Base-by-base conservation (phyloP, 1,140 invertebrate species). In the Laupala kohalensis region DNA sequence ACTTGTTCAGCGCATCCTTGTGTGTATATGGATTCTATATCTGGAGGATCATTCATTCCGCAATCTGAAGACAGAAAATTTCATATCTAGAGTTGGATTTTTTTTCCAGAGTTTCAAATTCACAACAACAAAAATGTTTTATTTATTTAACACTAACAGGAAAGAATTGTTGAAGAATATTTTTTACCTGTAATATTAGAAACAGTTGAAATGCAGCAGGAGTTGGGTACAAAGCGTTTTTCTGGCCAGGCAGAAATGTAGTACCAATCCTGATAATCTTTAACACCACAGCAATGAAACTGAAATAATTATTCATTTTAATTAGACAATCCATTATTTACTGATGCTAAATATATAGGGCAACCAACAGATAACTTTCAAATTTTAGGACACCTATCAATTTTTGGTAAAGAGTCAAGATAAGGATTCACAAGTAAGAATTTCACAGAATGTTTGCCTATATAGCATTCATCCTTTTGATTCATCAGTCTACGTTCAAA, bases 231-330 rank as follows among this genome's bases (percentile, higher is more conserved):
- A 75, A 86, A 86, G 70, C 87, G 84, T 72, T 89, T 84, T 24
- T 84, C 82, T 3, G 88, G 88, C 91, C 91, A 93, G 0, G 90
- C 89, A 27, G 86, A 83, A n/a, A 92, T 89, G 75, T 89, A 84
- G 79, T 88, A 92, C 92, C 92, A 95, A 77, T 95, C 92, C 69
- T 87, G 87, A 76, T 92, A 91, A 29, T 88, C 88, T 64, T 87
- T 83, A 0, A 95, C 90, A n/a, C 93, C 93, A 79, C 93, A 95
- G 76, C 93, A 95, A 69, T 89, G 85, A 73, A 94, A 88, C 90
- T 93, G 75, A 72, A 80, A 79, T n/a, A 63, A 63, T 63, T 13
- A 63, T 62, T 62, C 53, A 62, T 62, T 62, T 13, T 62, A 62
- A 62, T 13, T 62, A 13, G 12, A 62, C n/a, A n/a, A n/a, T n/a